phyloP scores from a whole-genome alignment of 92 coral and sea anemone species.

The Umimayanthus kanabou region DNA sequence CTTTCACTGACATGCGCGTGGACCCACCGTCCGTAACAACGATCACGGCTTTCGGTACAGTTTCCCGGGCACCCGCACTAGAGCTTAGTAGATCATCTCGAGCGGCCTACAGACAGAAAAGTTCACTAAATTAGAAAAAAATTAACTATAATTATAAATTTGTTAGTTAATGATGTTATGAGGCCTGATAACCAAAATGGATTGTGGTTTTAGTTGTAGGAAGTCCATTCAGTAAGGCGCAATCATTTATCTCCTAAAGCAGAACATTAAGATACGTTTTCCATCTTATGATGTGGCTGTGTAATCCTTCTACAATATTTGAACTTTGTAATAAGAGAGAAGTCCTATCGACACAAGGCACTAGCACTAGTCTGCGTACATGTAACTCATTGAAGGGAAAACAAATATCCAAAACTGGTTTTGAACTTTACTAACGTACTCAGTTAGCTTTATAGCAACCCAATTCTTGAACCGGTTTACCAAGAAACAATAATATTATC shows the following conservation, averaged over 20 bases:
- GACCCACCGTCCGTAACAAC: slow-evolving; percentile 84
- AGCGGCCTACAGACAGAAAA: slow-evolving; percentile 31
- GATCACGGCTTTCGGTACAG: slow-evolving; percentile 77
- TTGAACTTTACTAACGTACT: too few relatives aligned
- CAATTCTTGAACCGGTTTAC: too few relatives aligned
- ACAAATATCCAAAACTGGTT: too few relatives aligned
- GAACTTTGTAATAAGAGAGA: not conserved
- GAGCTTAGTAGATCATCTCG: slow-evolving; percentile 65
- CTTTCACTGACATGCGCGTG: slow-evolving; percentile 64
- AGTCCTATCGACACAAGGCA: too few relatives aligned
- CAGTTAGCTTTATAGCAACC: too few relatives aligned
- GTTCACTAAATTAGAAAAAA: not conserved
- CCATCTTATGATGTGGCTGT: not conserved
- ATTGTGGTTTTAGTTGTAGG: not conserved
- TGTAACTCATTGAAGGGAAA: too few relatives aligned
- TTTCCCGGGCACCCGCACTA: slow-evolving; percentile 68
- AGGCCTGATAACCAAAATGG: not conserved
- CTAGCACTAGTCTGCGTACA: too few relatives aligned
- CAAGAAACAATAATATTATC: too few relatives aligned
- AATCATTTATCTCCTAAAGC: not conserved
- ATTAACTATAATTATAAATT: not conserved
- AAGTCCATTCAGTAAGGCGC: too few relatives aligned
- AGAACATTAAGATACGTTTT: too few relatives aligned
- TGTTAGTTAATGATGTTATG: not conserved
- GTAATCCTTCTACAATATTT: not conserved